Percentiles rank a stretch among this genome's conserved stretches.
Evolutionary conservation across 2,797 vertebrate species (phyloP).

Genomic region (Lithobates pipiens): DNA sequence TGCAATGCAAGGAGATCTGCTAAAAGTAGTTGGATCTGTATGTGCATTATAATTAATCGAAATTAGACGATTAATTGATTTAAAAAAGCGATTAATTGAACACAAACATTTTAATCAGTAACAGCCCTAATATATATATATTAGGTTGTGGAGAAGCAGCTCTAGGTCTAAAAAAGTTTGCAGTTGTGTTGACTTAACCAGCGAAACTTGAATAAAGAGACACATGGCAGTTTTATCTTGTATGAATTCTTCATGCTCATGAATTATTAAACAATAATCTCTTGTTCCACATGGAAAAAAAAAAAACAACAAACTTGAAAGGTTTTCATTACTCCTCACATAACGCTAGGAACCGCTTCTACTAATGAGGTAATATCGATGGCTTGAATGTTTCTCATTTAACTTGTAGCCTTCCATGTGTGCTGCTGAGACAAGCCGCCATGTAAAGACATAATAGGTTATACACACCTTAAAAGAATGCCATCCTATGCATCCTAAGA

Average conservation of each 20-base stretch:
- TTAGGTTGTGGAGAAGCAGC: not conserved
- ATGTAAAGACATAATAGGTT: not conserved
- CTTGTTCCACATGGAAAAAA: constrained; percentile 54
- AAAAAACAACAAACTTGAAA: constrained; percentile 5
- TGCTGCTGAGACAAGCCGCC: not conserved
- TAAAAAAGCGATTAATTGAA: too few relatives aligned
- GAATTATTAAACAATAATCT: constrained; percentile 42
- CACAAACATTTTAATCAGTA: too few relatives aligned
- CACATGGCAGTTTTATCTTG: constrained; percentile 42
- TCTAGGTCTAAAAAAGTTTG: not conserved
- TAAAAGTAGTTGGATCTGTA: too few relatives aligned
- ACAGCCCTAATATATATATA: not conserved
- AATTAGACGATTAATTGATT: too few relatives aligned
- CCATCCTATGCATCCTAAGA: not conserved
- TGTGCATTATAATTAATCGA: too few relatives aligned
- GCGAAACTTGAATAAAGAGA: constrained; percentile 27
- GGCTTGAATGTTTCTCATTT: not conserved
- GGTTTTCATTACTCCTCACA: constrained; percentile 62
- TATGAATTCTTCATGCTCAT: constrained; percentile 49
- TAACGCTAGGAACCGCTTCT: not conserved
- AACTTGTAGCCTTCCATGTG: not conserved
- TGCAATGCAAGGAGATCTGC: too few relatives aligned
- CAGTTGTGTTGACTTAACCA: not conserved
- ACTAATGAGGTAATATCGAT: not conserved
- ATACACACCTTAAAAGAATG: not conserved